phyloP scores from a whole-genome alignment of 2,888 invertebrate genomes.

The Quadroppia sp. region DNA sequence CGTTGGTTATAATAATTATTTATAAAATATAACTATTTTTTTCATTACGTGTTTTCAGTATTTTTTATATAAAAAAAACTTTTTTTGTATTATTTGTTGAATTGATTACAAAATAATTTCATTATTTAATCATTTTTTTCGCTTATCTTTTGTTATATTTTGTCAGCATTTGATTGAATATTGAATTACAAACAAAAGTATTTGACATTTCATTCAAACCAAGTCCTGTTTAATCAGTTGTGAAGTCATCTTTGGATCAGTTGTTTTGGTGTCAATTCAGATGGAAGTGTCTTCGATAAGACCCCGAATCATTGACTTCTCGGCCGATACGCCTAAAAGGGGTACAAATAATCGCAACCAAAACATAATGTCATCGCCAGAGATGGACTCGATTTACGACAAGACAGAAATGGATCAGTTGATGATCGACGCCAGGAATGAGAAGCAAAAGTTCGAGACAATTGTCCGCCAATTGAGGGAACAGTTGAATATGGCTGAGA shows the following conservation, averaged over 20 bases:
- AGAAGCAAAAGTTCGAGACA: conserved; percentile 65
- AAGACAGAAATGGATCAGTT: conserved; percentile 66
- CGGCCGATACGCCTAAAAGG: not conserved
- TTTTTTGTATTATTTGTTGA: too few species aligned
- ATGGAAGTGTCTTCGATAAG: conserved; percentile 30
- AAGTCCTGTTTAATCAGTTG: too few species aligned
- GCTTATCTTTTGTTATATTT: too few species aligned
- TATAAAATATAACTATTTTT: not conserved
- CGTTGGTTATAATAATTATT: not conserved
- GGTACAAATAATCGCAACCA: not conserved
- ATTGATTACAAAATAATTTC: too few species aligned
- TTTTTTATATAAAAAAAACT: too few species aligned
- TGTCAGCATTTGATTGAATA: too few species aligned
- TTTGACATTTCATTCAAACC: too few species aligned
- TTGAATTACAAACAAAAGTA: too few species aligned
- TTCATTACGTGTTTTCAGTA: not conserved
- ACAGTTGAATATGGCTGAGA: conserved; percentile 64
- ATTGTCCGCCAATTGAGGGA: conserved; percentile 52
- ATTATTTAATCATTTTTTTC: too few species aligned
- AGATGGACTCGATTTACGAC: conserved; percentile 1
- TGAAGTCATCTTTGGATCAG: too few species aligned
- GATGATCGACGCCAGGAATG: conserved; percentile 59
- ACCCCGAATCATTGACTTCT: conserved; percentile 13
- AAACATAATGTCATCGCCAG: not conserved
- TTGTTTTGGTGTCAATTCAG: too few species aligned